A percentile compares a stretch with the other conserved stretches of the same genome.
phyloP scores from a whole-genome alignment of 2,113 vertebrate species.

The Euleptes europaea region DNA sequence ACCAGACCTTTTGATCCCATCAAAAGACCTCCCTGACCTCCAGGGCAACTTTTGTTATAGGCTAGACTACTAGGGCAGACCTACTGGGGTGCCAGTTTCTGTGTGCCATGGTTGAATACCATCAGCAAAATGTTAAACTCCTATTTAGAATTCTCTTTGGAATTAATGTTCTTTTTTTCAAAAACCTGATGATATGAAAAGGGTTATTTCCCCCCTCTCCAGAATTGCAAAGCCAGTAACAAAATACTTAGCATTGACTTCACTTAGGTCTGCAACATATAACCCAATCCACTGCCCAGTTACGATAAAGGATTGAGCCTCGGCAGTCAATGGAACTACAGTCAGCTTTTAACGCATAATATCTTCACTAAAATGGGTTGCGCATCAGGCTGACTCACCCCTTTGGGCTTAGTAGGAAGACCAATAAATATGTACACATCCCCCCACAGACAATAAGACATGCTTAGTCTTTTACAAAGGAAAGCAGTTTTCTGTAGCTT shows the following conservation, averaged over 20 bases:
- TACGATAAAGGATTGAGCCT: background rate
- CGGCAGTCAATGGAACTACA: background rate
- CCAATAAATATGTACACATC: background rate
- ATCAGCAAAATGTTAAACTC: background rate
- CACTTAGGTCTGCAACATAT: background rate
- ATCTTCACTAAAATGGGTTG: background rate
- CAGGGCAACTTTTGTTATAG: slow-evolving; percentile 14
- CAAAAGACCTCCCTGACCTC: slow-evolving; percentile 5
- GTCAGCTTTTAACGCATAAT: background rate
- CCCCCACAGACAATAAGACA: background rate
- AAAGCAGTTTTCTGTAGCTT: background rate
- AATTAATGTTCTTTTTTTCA: background rate
- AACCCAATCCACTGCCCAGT: background rate
- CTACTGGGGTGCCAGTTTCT: slow-evolving; percentile 1
- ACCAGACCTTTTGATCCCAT: slow-evolving; percentile 19
- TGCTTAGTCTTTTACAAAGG: background rate
- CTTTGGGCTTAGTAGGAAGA: background rate
- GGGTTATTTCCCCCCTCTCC: background rate
- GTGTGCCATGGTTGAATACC: background rate
- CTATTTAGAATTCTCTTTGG: background rate
- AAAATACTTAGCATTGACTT: background rate
- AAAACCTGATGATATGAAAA: background rate
- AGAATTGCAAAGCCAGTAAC: background rate
- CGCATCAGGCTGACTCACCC: background rate
- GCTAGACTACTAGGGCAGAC: slow-evolving; percentile 2